These are phyloP conservation scores for Habrosyne pyritoides DNA, from an alignment of 2,888 invertebrate species.

Conservation along the genomic window DNA sequence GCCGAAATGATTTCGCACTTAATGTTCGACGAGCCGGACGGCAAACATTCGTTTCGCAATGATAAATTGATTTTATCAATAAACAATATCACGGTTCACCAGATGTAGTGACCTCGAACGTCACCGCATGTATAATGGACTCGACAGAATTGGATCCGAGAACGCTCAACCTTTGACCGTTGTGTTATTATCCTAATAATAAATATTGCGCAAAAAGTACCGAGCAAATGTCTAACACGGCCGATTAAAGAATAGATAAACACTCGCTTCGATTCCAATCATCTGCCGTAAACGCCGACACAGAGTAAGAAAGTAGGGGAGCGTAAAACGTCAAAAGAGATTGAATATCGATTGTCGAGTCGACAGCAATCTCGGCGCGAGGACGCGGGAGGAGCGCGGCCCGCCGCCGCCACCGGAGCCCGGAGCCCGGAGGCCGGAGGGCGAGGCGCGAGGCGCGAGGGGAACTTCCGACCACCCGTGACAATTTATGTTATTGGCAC, in stretches of 20 bases:
- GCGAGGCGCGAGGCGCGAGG: constrained; percentile 30
- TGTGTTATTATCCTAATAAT: constrained; percentile 22
- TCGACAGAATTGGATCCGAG: constrained; percentile 6
- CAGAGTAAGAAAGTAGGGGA: constrained; percentile 77
- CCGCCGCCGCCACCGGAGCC: constrained; percentile 27
- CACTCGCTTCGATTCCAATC: constrained; percentile 64
- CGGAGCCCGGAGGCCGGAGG: constrained; percentile 25
- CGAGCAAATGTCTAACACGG: constrained; percentile 48
- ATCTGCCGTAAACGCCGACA: constrained; percentile 71
- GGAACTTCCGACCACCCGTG: constrained; percentile 72
- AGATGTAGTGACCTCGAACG: constrained; percentile 22
- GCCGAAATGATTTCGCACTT: neutral
- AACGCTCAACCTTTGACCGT: constrained; percentile 7
- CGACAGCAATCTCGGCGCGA: constrained; percentile 70
- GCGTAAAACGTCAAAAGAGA: constrained; percentile 80
- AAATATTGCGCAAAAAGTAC: constrained; percentile 34
- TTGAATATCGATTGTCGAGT: constrained; percentile 82
- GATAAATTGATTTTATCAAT: constrained; percentile 28
- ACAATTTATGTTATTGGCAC: constrained; percentile 82
- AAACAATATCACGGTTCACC: constrained; percentile 23
- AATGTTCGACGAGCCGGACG: constrained; percentile 1
- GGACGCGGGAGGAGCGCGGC: constrained; percentile 30
- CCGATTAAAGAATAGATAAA: constrained; percentile 57
- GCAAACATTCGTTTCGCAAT: constrained; percentile 16
- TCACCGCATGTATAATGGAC: constrained; percentile 13